phyloP scores from a whole-genome alignment of 2,888 invertebrate genomes.

The Leptinotarsa rubiginosa region DNA sequence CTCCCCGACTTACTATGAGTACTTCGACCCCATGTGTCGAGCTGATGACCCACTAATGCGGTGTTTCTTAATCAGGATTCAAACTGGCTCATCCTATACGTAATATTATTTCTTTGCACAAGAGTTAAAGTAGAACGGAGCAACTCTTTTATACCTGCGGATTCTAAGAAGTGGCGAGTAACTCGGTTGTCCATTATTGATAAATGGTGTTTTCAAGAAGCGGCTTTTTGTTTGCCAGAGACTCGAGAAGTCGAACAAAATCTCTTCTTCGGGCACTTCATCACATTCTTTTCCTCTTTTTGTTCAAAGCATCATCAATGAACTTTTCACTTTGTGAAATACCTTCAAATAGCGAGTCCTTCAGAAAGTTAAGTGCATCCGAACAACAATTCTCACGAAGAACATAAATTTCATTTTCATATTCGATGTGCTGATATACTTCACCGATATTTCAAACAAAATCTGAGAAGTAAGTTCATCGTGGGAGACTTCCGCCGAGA shows the following conservation, averaged over 20 bases:
- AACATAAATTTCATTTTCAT: conserved; percentile 18
- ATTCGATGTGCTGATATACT: conserved; percentile 22
- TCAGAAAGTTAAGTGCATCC: conserved; percentile 1
- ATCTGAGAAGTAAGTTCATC: conserved; percentile 24
- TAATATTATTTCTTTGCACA: too few relatives aligned
- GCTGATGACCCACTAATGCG: too few relatives aligned
- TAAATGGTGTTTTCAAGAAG: background rate
- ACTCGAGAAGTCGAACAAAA: background rate
- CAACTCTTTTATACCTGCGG: too few relatives aligned
- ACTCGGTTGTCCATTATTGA: background rate
- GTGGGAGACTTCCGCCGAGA: conserved; percentile 28
- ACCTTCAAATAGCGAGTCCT: background rate
- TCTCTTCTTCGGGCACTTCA: background rate
- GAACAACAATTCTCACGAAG: background rate
- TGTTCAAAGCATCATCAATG: background rate
- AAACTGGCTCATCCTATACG: too few relatives aligned
- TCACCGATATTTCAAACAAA: conserved; percentile 21
- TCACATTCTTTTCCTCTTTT: background rate
- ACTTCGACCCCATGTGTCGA: too few relatives aligned
- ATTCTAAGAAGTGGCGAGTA: too few relatives aligned
- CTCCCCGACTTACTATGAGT: background rate
- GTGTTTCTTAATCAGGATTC: too few relatives aligned
- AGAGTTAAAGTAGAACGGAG: too few relatives aligned
- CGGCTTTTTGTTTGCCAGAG: background rate
- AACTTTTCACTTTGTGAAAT: background rate